These are phyloP conservation scores for Notolepis coatsorum DNA, from an alignment of 2,797 vertebrate species.

Conservation along the genomic window DNA sequence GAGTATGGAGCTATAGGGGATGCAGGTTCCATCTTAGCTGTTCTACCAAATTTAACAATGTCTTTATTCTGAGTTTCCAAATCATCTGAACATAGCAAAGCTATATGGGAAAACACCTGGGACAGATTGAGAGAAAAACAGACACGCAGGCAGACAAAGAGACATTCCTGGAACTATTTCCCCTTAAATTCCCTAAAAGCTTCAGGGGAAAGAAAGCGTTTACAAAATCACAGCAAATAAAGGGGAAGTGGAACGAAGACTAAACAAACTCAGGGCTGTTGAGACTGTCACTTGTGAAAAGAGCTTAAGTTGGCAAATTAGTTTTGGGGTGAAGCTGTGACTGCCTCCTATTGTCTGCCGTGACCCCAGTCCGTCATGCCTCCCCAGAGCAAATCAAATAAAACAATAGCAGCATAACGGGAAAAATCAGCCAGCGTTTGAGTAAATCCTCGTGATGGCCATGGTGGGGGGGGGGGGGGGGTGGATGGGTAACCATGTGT, in stretches of 20 bases:
- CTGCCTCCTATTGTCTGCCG: conserved; percentile 68
- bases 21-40: no score
- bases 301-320: conserved; percentile 77
- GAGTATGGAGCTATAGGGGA: no score
- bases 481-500: conserved; percentile 70
- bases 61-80: no score
- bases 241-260: conserved; percentile 46
- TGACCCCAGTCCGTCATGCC: conserved; percentile 72
- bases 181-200: conserved; percentile 16
- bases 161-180: conserved; percentile 8
- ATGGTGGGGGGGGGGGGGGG: conserved; percentile 64
- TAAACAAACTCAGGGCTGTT: conserved; percentile 70
- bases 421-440: conserved; percentile 72
- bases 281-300: conserved; percentile 66
- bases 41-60: no score
- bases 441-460: conserved; percentile 74
- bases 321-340: conserved; percentile 73
- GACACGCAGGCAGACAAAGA: no score
- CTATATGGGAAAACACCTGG: background rate
- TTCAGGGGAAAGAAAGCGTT: conserved; percentile 20
- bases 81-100: no score
- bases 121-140: background rate
- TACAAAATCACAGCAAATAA: conserved; percentile 69
- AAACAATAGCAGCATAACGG: conserved; percentile 75
- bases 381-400: conserved; percentile 79